Conservation (phyloP, 2,113 vertebrate species). For the Asarcornis scutulata region DNA sequence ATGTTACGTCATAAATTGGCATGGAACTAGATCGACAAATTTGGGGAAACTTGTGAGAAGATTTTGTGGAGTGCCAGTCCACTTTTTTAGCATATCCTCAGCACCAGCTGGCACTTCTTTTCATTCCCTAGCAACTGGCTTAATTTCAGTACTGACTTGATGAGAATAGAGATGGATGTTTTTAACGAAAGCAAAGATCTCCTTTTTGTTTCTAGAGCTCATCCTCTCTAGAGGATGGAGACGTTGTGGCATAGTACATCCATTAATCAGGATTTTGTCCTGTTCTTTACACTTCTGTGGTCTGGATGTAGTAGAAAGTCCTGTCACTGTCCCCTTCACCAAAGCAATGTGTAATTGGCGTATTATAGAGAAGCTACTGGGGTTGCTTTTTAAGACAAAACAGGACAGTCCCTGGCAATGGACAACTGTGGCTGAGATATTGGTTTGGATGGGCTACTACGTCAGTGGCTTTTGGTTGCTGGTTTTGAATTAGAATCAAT, state of each 20-base stretch:
- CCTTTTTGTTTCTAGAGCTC: not conserved
- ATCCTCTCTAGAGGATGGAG: not conserved
- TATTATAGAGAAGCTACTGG: not conserved
- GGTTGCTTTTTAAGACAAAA: not conserved
- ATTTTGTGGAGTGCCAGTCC: conserved; percentile 58
- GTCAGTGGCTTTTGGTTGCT: conserved; percentile 23
- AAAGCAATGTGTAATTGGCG: not conserved
- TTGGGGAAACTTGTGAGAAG: conserved; percentile 48
- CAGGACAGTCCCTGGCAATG: not conserved
- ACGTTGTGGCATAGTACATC: not conserved
- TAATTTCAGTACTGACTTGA: conserved; percentile 38
- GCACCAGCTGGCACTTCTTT: conserved; percentile 62
- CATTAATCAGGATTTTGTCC: not conserved
- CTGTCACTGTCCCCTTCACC: not conserved
- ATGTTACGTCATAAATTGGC: conserved; percentile 42
- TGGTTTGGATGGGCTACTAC: not conserved
- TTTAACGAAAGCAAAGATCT: not conserved
- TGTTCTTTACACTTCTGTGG: not conserved
- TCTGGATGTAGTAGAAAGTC: not conserved
- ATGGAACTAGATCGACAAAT: conserved; percentile 34
- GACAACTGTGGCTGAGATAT: not conserved
- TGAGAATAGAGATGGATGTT: not conserved
- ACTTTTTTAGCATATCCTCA: conserved; percentile 42
- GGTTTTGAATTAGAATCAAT: not conserved
- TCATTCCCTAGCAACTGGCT: conserved; percentile 62